These are phyloP conservation scores for Mus minutoides DNA, from an alignment of 2,797 vertebrate genomes.

Conservation along the genomic window DNA sequence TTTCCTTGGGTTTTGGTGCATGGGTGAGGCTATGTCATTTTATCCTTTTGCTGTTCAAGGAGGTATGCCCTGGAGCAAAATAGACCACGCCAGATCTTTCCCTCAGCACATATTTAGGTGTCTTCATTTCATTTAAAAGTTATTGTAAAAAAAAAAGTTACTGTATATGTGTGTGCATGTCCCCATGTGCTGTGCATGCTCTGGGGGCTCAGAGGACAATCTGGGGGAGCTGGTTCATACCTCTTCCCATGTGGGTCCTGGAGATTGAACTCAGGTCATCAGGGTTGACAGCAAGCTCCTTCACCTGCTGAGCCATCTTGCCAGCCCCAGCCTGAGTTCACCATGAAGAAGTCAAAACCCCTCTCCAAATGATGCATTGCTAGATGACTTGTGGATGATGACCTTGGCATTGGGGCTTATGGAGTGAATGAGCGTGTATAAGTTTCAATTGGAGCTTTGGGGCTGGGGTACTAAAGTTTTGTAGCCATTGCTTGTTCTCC, in stretches of 20 bases:
- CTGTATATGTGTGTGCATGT: too few relatives aligned
- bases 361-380: neutral
- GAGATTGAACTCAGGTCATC: neutral
- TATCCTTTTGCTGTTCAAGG: neutral
- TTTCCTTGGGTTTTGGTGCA: neutral
- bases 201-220: neutral
- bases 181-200: too few relatives aligned
- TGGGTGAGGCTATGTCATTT: too few relatives aligned
- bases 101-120: neutral
- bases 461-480: neutral
- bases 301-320: neutral
- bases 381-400: neutral
- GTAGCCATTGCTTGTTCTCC: neutral
- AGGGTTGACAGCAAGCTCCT: neutral
- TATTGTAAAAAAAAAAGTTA: neutral
- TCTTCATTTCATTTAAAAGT: neutral
- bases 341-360: neutral
- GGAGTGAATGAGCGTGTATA: neutral
- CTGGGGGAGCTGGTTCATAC: neutral
- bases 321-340: neutral
- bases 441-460: neutral
- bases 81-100: neutral
- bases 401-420: neutral
- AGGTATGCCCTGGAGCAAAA: neutral
- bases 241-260: neutral